Evolutionary conservation across 2,888 invertebrate species (phyloP).

Genomic region (Mycalesis mineus): DNA sequence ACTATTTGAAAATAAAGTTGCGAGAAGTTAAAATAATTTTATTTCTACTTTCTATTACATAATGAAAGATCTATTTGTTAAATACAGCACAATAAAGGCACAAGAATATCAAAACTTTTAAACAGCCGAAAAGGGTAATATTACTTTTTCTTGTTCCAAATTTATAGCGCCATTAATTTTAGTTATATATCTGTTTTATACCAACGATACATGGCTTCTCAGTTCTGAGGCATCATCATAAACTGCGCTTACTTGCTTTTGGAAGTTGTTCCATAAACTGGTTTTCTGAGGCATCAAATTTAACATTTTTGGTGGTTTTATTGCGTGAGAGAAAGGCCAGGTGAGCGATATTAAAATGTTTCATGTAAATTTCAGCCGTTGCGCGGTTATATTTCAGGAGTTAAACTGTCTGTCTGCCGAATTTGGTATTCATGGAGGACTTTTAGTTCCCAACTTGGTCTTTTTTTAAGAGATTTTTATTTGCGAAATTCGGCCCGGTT

Average conservation of each 20-base stretch:
- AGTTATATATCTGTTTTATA: background rate
- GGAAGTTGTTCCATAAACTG: slow-evolving; percentile 35
- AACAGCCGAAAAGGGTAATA: too few species aligned
- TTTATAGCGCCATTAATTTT: background rate
- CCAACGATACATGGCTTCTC: background rate
- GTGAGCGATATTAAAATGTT: slow-evolving; percentile 76
- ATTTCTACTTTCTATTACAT: too few species aligned
- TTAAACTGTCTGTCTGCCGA: slow-evolving; percentile 55
- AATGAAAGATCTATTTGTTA: too few species aligned
- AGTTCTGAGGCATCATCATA: background rate
- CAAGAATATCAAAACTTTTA: too few species aligned
- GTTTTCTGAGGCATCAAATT: slow-evolving; percentile 50
- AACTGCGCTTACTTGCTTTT: background rate
- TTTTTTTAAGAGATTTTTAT: slow-evolving; percentile 10
- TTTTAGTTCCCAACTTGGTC: slow-evolving; percentile 52
- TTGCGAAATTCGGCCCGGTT: slow-evolving; percentile 4
- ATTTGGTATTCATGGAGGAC: slow-evolving; percentile 71
- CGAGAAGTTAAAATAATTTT: too few species aligned
- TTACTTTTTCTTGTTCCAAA: background rate
- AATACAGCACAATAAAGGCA: too few species aligned
- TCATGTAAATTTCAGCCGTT: slow-evolving; percentile 70
- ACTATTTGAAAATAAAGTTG: too few species aligned
- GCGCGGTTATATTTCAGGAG: slow-evolving; percentile 63
- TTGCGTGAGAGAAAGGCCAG: slow-evolving; percentile 74
- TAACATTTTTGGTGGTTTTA: slow-evolving; percentile 55